Base-by-base conservation (phyloP, 1,140 invertebrate genomes). In the Luehdorfia chinensis region DNA sequence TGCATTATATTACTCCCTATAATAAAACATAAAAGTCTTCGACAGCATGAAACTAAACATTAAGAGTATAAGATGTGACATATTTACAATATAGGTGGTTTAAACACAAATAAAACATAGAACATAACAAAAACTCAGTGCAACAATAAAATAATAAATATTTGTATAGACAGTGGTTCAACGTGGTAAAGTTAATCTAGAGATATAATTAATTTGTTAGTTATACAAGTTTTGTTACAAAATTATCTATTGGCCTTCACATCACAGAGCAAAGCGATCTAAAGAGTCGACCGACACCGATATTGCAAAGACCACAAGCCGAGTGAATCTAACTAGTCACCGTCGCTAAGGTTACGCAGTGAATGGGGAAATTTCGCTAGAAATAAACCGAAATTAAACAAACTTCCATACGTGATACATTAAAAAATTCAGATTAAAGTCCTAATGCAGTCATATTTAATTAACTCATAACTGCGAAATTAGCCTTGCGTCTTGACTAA, bases 61-160 rank as follows among this genome's bases (percentile, higher is more conserved):
- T 73, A 51, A 64, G 66, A 68, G 55, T 76, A 68, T 64, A 74
- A 71, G 64, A 63, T 79, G 75, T 50, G 57, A 69, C 61, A 48
- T 84, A 84, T 85, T 73, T 85, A 83, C 76, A 85, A 55, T 75
- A 71, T n/a, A 77, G 72, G 74, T 79, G 69, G 71, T 77, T 63
- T 71, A 83, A 80, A 85, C 70, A 70, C 75, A 79, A 74, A 79
- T 74, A 75, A 75, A 84, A 81, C 77, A 85, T 78, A 57, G 75
- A 84, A 83, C 69, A 65, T 85, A 85, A 85, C 81, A 43, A 43
- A 43, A 71, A 78, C 74, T 71, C 66, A 76, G 78, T 85, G 78
- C 81, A 85, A 85, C 78, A 85, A 84, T 77, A 62, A 84, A 84
- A 80, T 83, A 84, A 85, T 85, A 83, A 83, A 81, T 81, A 81